Evolutionary conservation across 2,888 invertebrate species (phyloP), one percentile per base, ranked within the genome.

Genomic region (Aphidius colemani): DNA sequence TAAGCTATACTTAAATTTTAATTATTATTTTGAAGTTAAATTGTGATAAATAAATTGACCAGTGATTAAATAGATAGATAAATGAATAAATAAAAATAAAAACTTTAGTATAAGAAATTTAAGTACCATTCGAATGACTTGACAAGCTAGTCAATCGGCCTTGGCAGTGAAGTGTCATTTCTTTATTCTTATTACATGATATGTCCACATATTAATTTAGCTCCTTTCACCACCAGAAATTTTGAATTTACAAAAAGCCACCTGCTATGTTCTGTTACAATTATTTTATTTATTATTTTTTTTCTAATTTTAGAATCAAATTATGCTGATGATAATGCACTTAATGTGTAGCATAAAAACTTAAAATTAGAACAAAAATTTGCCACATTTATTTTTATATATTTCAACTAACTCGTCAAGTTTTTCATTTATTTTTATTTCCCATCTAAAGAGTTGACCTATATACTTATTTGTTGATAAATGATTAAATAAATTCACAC

Each of bases 141-240:
- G 40, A 9, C 41, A 43, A 41, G 5, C 43, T 11, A 44, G 53
- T 7, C 18, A 53, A 61, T 48, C 41, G 61, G 46, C 55, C 61
- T 61, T 61, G 55, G 55, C 55, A 61, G 41, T 61, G 55, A 56
- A 41, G 46, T 61, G 39, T 10, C 30, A 30, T 30, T 30, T 30
- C 1, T 30, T 30, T 30, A 30, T 30, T 30, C 41, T 49, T 45
- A 55, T 48, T 55, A 61, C 49, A 9, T 61, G 53, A 49, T 43
- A 11, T 49, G 10, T 30, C 30, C 30, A 30, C 30, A 30, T 30
- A 30, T 30, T 30, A 30, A 30, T 30, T 30, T 30, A 30, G 5
- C 30, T 5, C 46, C 44, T 46, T 44, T 45, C 56, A 30, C 30
- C 30, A 30, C 30, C 5, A 30, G 30, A 30, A 30, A 30, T 30